These are phyloP conservation scores for Oncorhynchus clarkii DNA, from an alignment of 2,113 vertebrate genomes.

Conservation along the genomic window DNA sequence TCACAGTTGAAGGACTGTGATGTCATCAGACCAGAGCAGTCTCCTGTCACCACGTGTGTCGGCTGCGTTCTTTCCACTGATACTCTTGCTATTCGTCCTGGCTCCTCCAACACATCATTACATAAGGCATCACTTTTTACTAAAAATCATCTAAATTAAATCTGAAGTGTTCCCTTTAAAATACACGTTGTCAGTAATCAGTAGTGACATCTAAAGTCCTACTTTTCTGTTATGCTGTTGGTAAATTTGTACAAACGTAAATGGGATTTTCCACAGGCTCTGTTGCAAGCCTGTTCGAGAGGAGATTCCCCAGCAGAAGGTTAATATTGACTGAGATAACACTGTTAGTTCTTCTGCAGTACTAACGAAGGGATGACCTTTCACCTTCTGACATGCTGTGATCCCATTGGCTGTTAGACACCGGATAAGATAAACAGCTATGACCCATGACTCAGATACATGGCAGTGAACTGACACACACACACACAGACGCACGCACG, in stretches of 20 bases:
- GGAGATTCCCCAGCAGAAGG: not conserved
- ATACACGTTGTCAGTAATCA: too few species aligned
- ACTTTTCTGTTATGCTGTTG: not conserved
- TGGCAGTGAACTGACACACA: not conserved
- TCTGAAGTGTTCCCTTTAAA: too few species aligned
- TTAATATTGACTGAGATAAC: not conserved
- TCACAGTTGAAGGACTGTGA: conserved; percentile 17
- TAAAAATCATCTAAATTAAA: too few species aligned
- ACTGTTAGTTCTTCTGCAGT: too few species aligned
- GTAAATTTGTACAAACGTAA: not conserved
- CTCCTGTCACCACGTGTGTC: not conserved
- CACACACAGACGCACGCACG: too few species aligned
- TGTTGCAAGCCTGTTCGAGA: not conserved
- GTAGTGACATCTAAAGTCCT: too few species aligned
- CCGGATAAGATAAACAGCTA: not conserved
- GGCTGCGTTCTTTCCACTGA: not conserved
- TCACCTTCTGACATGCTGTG: not conserved
- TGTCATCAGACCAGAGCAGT: not conserved
- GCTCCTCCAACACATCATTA: not conserved
- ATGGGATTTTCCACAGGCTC: not conserved
- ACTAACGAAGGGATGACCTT: not conserved
- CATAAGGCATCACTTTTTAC: not conserved
- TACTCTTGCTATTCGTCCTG: not conserved
- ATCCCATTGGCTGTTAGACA: not conserved
- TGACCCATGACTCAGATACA: too few species aligned